Conservation (phyloP, 2,113 vertebrate genomes). For the Leucosticte australis region DNA sequence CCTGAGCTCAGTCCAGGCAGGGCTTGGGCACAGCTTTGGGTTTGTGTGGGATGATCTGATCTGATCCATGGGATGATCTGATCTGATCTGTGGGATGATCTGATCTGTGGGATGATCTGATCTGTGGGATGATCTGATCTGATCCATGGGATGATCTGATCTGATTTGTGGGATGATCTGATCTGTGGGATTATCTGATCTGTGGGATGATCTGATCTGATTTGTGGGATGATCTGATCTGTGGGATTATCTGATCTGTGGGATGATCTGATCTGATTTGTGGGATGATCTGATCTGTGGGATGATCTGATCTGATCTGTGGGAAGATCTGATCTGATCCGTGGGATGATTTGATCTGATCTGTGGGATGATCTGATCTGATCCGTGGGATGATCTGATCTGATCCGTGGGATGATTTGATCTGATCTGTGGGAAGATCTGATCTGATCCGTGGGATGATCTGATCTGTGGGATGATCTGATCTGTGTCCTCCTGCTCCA, state of each 20-base stretch:
- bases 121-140: not conserved
- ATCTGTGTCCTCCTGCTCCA: not conserved
- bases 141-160: not conserved
- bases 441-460: not conserved
- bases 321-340: not conserved
- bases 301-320: not conserved
- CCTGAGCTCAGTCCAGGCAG: not conserved
- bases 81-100: not conserved
- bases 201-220: not conserved
- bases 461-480: not conserved
- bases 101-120: not conserved
- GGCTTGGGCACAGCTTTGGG: rapidly evolving
- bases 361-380: not conserved
- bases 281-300: not conserved
- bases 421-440: not conserved
- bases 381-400: not conserved
- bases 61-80: not conserved
- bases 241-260: not conserved
- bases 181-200: not conserved
- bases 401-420: not conserved
- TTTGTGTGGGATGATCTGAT: not conserved
- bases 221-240: not conserved
- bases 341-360: not conserved
- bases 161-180: not conserved
- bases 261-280: not conserved